These are phyloP conservation scores for Brotula barbata DNA, from an alignment of 2,797 vertebrate species.

Conservation along the genomic window DNA sequence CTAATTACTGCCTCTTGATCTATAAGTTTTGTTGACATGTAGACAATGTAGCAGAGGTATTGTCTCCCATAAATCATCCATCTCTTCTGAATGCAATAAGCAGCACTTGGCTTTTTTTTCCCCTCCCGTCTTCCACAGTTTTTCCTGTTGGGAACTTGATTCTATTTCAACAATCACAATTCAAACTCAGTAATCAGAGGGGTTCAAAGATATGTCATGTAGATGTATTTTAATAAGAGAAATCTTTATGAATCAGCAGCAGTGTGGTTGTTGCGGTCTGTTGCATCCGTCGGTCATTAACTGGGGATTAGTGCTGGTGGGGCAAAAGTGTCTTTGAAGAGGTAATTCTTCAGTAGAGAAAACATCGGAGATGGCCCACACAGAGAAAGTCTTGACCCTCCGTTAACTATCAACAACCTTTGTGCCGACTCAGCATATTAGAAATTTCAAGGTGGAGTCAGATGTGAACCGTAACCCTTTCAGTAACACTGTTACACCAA, in stretches of 20 bases:
- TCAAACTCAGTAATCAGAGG: too few species aligned
- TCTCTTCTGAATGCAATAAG: background rate
- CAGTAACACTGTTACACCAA: too few species aligned
- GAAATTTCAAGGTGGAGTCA: slow-evolving; percentile 46
- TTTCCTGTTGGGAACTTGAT: background rate
- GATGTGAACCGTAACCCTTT: too few species aligned
- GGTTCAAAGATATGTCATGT: background rate
- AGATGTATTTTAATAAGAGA: slow-evolving; percentile 29
- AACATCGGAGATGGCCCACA: slow-evolving; percentile 63
- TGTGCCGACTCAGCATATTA: slow-evolving; percentile 50
- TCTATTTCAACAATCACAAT: too few species aligned
- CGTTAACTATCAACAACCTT: slow-evolving; percentile 17
- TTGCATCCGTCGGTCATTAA: slow-evolving; percentile 75
- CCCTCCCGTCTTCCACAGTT: too few species aligned
- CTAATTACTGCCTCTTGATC: slow-evolving; percentile 36
- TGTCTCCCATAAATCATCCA: slow-evolving; percentile 9
- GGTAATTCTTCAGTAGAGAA: slow-evolving; percentile 70
- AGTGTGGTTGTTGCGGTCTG: slow-evolving; percentile 68
- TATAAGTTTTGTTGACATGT: slow-evolving; percentile 6
- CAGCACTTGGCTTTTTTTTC: background rate
- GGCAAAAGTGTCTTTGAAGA: slow-evolving; percentile 72
- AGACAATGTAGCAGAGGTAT: background rate
- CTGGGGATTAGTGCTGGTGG: slow-evolving; percentile 77
- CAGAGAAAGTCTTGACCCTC: slow-evolving; percentile 37
- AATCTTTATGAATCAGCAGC: slow-evolving; percentile 33